Base-by-base conservation (phyloP, 2,888 invertebrate genomes). In the Cremastobaeus sp. region DNA sequence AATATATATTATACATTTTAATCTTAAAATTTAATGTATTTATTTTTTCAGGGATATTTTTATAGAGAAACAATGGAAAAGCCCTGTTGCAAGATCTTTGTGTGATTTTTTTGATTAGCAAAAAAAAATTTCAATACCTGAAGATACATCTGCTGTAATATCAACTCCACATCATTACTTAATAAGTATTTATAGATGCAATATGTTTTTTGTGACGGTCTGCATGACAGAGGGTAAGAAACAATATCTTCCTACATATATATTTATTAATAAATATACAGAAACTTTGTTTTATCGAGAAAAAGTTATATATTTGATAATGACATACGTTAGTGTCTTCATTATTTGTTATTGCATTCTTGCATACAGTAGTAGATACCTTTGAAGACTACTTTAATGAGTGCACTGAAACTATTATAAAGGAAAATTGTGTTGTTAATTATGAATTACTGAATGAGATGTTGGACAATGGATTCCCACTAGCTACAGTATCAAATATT, bases 71-170 rank as follows among this genome's bases (percentile, higher is more conserved):
- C 99, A 99, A 88, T 99, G 99, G 98, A 94, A 98, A 82, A 97
- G 97, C 89, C 97, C 98, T 9, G 96, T 99, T 62, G 96, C 98
- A 47, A 91, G 98, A 83, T 98, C 98, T 41, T 95, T 99, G 47
- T 99, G 99, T 89, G 99, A 99, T 89, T 99, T 99, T 89, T 94
- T 99, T 86, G 99, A 99, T 89, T 97, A 97, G 17, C 99, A 99
- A 86, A 91, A 96, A 80, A 95, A 96, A 83, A 95, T 96, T 55
- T 92, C 94, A 2, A 92, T 92, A 81, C 95, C 91, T 3, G 92
- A 93, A 80, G 93, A 99, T 90, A 96, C 99, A 30, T 95, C 97
- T 9, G 98, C 99, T 8, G 96, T 99, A 21, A 94, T 99, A 81
- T 94, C 97, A n/a, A 99, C 99, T 0, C 99, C 99, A 0, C 99